Percentiles rank a stretch among this genome's conserved stretches.
Conservation (phyloP, 2,113 vertebrate genomes). For the Platysteira castanea region DNA sequence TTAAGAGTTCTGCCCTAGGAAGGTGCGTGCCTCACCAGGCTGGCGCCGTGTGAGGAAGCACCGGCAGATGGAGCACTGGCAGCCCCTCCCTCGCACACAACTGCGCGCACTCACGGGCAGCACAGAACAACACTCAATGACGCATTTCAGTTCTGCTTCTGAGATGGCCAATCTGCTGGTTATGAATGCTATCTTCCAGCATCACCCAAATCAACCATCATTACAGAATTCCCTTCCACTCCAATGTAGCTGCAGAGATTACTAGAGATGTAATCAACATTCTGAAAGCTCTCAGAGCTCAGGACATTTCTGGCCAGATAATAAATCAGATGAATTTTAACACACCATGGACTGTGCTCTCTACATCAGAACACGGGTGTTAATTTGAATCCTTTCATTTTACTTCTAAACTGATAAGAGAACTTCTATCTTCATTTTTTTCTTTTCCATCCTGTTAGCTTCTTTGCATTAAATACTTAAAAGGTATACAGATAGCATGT, state of each 20-base stretch:
- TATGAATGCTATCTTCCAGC: neutral
- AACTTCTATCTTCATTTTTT: neutral
- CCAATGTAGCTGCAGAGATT: neutral
- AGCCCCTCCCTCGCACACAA: fast-evolving
- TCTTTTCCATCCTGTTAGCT: neutral
- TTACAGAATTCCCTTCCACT: neutral
- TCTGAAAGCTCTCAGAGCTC: neutral
- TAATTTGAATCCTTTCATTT: neutral
- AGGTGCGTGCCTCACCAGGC: neutral
- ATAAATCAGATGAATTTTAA: neutral
- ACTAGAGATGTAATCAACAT: neutral
- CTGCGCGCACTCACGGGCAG: neutral
- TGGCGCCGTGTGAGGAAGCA: neutral
- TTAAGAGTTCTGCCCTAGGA: neutral
- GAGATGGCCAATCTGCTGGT: neutral
- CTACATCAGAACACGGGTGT: neutral
- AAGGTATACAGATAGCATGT: neutral
- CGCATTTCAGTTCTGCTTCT: neutral
- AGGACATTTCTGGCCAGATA: neutral
- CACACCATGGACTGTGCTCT: neutral
- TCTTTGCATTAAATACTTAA: neutral
- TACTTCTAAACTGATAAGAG: neutral
- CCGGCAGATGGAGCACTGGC: neutral
- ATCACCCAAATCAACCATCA: neutral
- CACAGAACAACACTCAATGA: neutral